These are phyloP conservation scores for Neoscelio sp. DNA, from an alignment of 2,888 invertebrate genomes.

Conservation along the genomic window DNA sequence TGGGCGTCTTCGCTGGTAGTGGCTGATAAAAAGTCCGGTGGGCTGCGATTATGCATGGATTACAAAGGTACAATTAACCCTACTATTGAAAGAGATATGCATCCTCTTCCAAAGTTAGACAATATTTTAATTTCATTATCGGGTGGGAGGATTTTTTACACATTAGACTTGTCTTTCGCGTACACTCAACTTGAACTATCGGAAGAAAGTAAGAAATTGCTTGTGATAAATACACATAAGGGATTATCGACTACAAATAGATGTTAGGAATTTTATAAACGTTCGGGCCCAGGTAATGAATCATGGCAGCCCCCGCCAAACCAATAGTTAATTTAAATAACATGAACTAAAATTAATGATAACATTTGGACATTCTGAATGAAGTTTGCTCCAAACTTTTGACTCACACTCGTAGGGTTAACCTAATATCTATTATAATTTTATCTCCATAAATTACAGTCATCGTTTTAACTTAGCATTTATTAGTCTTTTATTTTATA, in stretches of 20 bases:
- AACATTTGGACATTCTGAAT: too few relatives aligned
- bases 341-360: too few relatives aligned
- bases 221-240: slow-evolving; percentile 16
- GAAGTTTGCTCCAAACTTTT: too few relatives aligned
- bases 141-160: slow-evolving; percentile 14
- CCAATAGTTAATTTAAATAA: too few relatives aligned
- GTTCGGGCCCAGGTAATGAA: too few relatives aligned
- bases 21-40: slow-evolving; percentile 19
- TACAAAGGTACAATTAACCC: slow-evolving; percentile 32
- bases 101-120: slow-evolving; percentile 18
- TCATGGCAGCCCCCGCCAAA: too few relatives aligned
- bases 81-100: slow-evolving; percentile 17
- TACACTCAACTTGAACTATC: slow-evolving; percentile 53
- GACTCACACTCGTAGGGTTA: too few relatives aligned
- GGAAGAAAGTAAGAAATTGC: slow-evolving; percentile 19
- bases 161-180: slow-evolving; percentile 29
- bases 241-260: slow-evolving; percentile 33
- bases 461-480: too few relatives aligned
- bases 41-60: slow-evolving; percentile 28
- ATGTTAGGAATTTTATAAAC: too few relatives aligned
- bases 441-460: too few relatives aligned
- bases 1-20: slow-evolving; percentile 41
- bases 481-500: too few relatives aligned
- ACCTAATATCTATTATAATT: too few relatives aligned
- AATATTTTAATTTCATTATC: slow-evolving; percentile 5